Percentiles rank a stretch among this genome's conserved stretches.
Conservation (phyloP, 2,888 invertebrate species). For the Deilephila porcellus region DNA sequence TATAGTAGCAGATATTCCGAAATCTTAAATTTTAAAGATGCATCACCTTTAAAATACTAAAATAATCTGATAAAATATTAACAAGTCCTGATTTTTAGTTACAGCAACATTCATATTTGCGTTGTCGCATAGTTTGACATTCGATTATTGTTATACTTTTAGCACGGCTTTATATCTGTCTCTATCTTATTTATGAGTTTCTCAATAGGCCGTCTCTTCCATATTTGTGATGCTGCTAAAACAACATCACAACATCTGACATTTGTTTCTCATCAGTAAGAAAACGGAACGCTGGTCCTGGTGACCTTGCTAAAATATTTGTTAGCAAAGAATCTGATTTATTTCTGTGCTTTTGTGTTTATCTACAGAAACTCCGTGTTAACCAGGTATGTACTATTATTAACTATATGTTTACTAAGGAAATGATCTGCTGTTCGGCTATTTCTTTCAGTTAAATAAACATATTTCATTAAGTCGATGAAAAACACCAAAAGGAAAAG, state of each 20-base stretch:
- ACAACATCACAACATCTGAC: slow-evolving; percentile 18
- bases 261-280: not conserved
- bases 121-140: not conserved
- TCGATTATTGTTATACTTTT: not conserved
- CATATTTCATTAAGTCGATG: not conserved
- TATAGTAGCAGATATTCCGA: too few species aligned
- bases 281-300: slow-evolving; percentile 4
- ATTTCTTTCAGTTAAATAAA: too few species aligned
- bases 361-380: not conserved
- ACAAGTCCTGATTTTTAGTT: not conserved
- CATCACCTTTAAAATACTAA: not conserved
- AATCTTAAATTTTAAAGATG: too few species aligned
- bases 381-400: slow-evolving; percentile 8
- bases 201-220: slow-evolving; percentile 9
- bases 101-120: not conserved
- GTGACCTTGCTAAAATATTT: slow-evolving; percentile 19
- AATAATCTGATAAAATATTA: too few species aligned
- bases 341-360: slow-evolving; percentile 2
- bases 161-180: not conserved
- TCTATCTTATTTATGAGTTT: not conserved
- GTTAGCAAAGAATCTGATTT: not conserved
- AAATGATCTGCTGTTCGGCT: too few species aligned
- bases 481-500: not conserved
- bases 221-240: not conserved
- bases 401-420: too few species aligned